These are phyloP conservation scores for Cinara cedri DNA, from an alignment of 2,888 invertebrate species.

Conservation along the genomic window DNA sequence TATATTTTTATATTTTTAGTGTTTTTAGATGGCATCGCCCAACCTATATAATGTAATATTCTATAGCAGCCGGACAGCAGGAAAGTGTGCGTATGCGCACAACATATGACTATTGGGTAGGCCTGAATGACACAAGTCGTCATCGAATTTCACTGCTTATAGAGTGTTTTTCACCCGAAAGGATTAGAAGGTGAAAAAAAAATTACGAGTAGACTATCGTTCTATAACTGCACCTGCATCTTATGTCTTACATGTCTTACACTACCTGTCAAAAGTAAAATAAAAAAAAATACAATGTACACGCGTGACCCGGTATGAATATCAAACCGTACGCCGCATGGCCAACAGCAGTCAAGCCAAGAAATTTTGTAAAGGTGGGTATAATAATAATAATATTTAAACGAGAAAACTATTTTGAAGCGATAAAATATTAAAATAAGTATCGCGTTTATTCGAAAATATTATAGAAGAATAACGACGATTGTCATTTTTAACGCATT, in stretches of 20 bases:
- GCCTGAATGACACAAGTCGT: slow-evolving; percentile 31
- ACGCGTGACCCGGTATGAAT: background rate
- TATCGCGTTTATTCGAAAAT: background rate
- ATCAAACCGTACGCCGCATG: background rate
- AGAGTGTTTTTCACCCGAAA: background rate
- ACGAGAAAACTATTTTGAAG: background rate
- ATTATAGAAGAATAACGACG: too few species aligned
- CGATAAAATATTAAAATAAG: background rate
- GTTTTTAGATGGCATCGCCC: background rate
- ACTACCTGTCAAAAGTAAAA: slow-evolving; percentile 2
- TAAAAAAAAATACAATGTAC: background rate
- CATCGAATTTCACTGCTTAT: slow-evolving; percentile 21
- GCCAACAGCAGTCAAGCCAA: background rate
- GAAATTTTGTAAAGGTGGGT: too few species aligned
- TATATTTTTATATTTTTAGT: background rate
- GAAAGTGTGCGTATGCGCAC: background rate
- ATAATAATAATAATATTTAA: too few species aligned
- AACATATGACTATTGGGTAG: slow-evolving; percentile 25
- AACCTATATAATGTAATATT: too few species aligned
- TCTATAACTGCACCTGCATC: slow-evolving; percentile 14
- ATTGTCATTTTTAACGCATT: too few species aligned
- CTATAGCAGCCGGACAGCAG: slow-evolving; percentile 30
- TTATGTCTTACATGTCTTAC: too few species aligned
- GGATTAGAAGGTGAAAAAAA: background rate
- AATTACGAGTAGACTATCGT: background rate